Evolutionary conservation across 2,797 vertebrate genomes (phyloP), one percentile per base, ranked within the genome.

Genomic region (Eptatretus atami): DNA sequence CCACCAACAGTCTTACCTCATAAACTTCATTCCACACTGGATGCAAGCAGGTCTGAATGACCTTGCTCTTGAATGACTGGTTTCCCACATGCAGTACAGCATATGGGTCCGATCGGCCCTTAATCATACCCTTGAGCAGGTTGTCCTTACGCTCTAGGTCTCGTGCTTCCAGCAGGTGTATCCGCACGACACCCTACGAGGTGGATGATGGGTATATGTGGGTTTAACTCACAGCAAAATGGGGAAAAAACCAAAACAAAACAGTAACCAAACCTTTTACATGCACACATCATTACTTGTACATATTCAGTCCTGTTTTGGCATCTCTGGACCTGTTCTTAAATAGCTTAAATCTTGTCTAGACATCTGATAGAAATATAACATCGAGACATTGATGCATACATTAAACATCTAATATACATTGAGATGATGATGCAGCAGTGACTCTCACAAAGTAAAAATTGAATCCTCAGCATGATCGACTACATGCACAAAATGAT

Each of bases 41-140:
- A 69, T 80, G 69, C 64, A 98, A 71, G 64, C 78, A 80, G 71
- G 79, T 72, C 67, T 82, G 80, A 66, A 96, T 65, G 1, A 82
- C 90, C 69, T 76, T 82, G 75, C 80, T 94, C 68, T 79, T 76
- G 70, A 76, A 74, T 3, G 76, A 70, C 31, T 67, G 68, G 53
- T 78, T 77, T 63, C 87, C 85, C 1, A 94, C 77, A 1, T 79
- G 72, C 66, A 98, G 71, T 2, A 74, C 73, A n/a, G 76, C 76
- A 0, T 96, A 95, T 0, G 92, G 92, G 69, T 96, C 92, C 1
- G 92, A 96, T 70, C 87, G 94, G 53, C 86, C 86, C 67, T 80
- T 78, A 44, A 86, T 77, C 6, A 86, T 70, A 14, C 88, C 87
- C 12, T 85, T 82, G 73, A 94, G 79, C 69, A 80, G 83, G 9